Evolutionary conservation across 2,888 invertebrate species (phyloP), one percentile per base, ranked within the genome.

Genomic region (Caenorhabditis plicata): DNA sequence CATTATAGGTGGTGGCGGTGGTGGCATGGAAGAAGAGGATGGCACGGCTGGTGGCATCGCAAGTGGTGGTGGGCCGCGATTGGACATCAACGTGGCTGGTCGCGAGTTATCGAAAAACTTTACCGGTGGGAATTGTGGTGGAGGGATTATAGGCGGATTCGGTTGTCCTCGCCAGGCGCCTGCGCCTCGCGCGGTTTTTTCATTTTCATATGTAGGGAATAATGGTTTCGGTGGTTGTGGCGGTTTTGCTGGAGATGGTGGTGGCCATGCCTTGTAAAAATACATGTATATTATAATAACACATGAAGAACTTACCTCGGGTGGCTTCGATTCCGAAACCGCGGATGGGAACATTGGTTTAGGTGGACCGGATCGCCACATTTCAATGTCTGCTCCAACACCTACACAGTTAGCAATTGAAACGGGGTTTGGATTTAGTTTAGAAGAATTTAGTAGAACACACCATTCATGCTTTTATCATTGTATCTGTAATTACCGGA

Each of bases 311-410:
- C n/a, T n/a, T n/a, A n/a, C n/a, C n/a, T n/a, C n/a, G n/a, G n/a
- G n/a, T n/a, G n/a, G n/a, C n/a, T n/a, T n/a, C n/a, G n/a, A n/a
- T n/a, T n/a, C n/a, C n/a, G n/a, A n/a, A n/a, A n/a, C n/a, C n/a
- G n/a, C 36, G 13, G 19, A 15, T 8, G 42, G 42, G 20, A 42
- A 42, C 42, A 42, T 42, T 42, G 42, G 42, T 15, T 41, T 36
- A 9, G 36, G 41, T 3, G 42, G 31, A 20, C 19, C 20, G 3
- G 27, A 9, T 27, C 42, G 42, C 42, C 42, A 42, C 22, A n/a
- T n/a, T 9, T 33, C n/a, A 5, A 33, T 33, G n/a, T 15, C 17
- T 15, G 33, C 5, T 29, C 11, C 33, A 33, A 33, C 17, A 15
- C 8, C 13, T 33, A 15, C n/a, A 33, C n/a, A 33, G 17, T 15